Evolutionary conservation across 2,888 invertebrate species (phyloP), one percentile per base, ranked within the genome.

Genomic region (Hoplodrina ambigua): DNA sequence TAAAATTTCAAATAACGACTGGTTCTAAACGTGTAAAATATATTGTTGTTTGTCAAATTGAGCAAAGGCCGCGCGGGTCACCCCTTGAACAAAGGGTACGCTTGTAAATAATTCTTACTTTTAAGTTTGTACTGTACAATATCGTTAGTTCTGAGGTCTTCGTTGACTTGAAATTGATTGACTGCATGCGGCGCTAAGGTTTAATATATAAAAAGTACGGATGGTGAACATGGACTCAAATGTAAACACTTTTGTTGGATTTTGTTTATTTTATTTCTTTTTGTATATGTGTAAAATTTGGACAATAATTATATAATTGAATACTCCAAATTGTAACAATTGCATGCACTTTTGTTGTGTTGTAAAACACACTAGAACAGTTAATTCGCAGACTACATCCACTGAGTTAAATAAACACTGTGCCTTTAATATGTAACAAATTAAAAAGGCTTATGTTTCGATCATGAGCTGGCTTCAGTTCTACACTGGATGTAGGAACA

Each of bases 41-140:
- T 82, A 85, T 67, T 83, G 86, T 86, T 85, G 90, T 90, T 89
- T 89, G 89, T 86, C 87, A 87, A 89, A 88, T 83, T 80, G 83
- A 61, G 55, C 55, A 37, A 61, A 19, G 61, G 72, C 88, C 88
- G 87, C 82, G 89, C 91, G 91, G 91, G 91, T 85, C 82, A 80
- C 85, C 84, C 85, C 80, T 25, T 41, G 65, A 41, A 85, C 85
- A 79, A 88, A 90, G 89, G 91, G 91, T 92, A 88, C 86, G 92
- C 92, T 93, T 95, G 95, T 95, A 95, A 94, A 95, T 95, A 94
- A 91, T 91, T 87, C 86, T 88, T 92, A 92, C 89, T 82, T 90
- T 93, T 95, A 94, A 94, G 94, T 94, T 93, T 93, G 88, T 94
- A 93, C 84, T 94, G 92, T 94, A 94, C 89, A 89, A 91, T 93